Evolutionary conservation across 2,797 vertebrate genomes (phyloP), one percentile per base, ranked within the genome.

Genomic region (Pygocentrus nattereri): DNA sequence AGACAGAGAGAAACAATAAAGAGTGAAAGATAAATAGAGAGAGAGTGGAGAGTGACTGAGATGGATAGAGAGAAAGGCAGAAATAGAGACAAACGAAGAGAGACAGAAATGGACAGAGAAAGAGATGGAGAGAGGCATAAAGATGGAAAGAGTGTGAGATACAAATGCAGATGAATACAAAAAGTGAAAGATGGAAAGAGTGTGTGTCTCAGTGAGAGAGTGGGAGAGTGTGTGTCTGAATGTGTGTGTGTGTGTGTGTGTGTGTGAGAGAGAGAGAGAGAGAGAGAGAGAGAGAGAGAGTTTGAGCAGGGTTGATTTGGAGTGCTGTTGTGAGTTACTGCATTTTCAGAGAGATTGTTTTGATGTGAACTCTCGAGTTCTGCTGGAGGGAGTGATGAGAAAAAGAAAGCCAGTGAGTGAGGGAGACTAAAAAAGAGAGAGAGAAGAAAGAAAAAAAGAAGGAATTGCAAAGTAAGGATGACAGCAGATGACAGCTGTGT

Each of bases 401-500:
- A 23, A 59, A 59, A 59, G 56, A 59, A 59, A 41, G 4, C 41
- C 41, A 41, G 41, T 41, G 4, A 41, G 41, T 8, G 41, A 44
- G 41, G 41, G 41, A 44, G 41, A 10, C 8, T 12, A 8, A 8
- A 8, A 34, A 34, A 34, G 38, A 52, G 18, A 52, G 50, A 21
- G 50, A 7, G n/a, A 19, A 54, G 54, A 23, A n/a, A 23, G 7
- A 58, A 8, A 11, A 5, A 52, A 56, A 8, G n/a, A 58, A 23
- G n/a, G 25, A 31, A 25, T 34, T 38, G 41, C 49, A 31, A 38
- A n/a, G 16, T 31, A 56, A 23, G 11, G 8, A n/a, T 65, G 75
- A 31, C 49, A 25, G 59, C 74, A 54, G 34, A 23, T 68, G 78
- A 64, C 47, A 49, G 41, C 67, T 72, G 30, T 54, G 74, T 65